Evolutionary conservation across 2,888 invertebrate species (phyloP), one percentile per base, ranked within the genome.

Genomic region (Andrena flavipes): DNA sequence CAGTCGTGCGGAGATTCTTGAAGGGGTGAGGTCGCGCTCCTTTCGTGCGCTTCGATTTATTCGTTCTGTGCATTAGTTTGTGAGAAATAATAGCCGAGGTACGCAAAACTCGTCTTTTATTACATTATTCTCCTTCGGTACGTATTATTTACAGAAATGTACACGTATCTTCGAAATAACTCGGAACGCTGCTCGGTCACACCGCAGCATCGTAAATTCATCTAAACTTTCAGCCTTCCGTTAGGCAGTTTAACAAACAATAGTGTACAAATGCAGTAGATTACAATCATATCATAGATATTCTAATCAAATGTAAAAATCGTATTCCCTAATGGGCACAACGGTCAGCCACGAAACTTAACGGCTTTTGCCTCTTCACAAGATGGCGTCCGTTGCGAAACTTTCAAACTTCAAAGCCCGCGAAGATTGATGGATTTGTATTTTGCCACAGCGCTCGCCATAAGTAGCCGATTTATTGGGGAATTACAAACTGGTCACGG

Each of bases 71-170:
- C 56, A 26, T 60, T 67, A n/a, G 48, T 60, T 42, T 42, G 48
- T 16, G 33, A 35, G 60, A 26, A 20, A 33, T 33, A 35, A 4
- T 30, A 49, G 26, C 8, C 26, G 2, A 49, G 13, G 23, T 60
- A 60, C 10, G 23, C 23, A 33, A 67, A n/a, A 20, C 33, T 60
- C 16, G 26, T 16, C 30, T 10, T 56, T 48, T 29, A 48, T 30
- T 59, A 48, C 16, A 56, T 26, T 23, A 23, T 26, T 26, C 20
- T 51, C 8, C 51, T 20, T 20, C n/a, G 20, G 20, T 51, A 20
- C 20, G 51, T 35, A 63, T 20, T 73, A 65, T 42, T 64, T 56
- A 26, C 20, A 65, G 29, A 48, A 26, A 59, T n/a, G 23, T 59
- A 16, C 33, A 8, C 23, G 33, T 8, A 2, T 49, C 49, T 68